Evolutionary conservation across 1,140 invertebrate species (phyloP).

Genomic region (Arion vulgaris): DNA sequence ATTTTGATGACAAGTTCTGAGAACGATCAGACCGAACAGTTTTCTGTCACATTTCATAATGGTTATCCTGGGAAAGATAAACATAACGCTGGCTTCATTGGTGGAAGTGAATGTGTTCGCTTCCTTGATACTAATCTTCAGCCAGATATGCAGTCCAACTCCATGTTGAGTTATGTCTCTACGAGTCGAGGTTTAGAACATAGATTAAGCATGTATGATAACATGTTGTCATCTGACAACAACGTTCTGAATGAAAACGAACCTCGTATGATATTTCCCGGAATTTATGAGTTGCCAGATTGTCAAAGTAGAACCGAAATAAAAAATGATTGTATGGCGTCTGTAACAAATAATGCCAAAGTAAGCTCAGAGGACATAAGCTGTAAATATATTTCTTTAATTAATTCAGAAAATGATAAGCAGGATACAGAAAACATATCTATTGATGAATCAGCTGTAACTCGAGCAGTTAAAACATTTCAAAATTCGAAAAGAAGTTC

Average conservation of each 20-base stretch:
- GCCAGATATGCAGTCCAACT: no score
- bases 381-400: not conserved
- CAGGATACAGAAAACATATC: not conserved
- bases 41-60: conserved; percentile 59
- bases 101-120: conserved; percentile 31
- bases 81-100: conserved; percentile 45
- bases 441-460: not conserved
- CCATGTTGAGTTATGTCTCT: no score
- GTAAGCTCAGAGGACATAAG: not conserved
- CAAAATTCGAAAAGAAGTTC: no score
- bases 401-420: not conserved
- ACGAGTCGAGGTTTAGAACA: conserved; percentile 66
- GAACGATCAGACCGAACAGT: conserved; percentile 60
- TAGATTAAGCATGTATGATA: not conserved
- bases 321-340: not conserved
- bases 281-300: not conserved
- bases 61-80: conserved; percentile 53
- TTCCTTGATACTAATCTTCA: no score
- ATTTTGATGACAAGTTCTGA: no score
- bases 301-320: not conserved
- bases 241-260: not conserved
- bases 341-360: not conserved
- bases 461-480: not conserved
- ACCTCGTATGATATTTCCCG: not conserved
- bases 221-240: not conserved